Evolutionary conservation across 2,113 vertebrate genomes (phyloP), one percentile per base, ranked within the genome.

Genomic region (Rhinogobius similis): DNA sequence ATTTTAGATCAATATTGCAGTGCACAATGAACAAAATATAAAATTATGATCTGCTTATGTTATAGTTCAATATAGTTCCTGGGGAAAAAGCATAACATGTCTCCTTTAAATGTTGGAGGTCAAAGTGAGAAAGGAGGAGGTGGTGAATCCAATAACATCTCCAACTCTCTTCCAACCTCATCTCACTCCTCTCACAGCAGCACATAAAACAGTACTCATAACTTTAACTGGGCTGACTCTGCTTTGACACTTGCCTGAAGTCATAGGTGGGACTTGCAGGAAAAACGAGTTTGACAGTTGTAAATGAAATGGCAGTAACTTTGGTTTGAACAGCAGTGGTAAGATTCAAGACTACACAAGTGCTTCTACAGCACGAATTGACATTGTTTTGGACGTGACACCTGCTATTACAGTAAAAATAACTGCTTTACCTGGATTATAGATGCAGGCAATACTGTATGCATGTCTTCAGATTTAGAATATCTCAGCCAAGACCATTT

Each of bases 241-340:
- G n/a, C 21, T 61, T 24, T 16, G 59, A 72, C 62, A 59, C 70
- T 38, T 4, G 69, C 83, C 83, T 82, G 43, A 13, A 52, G 85
- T 64, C 18, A 43, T 52, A 65, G 83, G 85, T 56, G 83, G 61
- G 44, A 65, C 80, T 63, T 67, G 38, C 64, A 20, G 59, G 79
- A 75, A 84, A 84, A 89, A 89, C 88, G 14, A 62, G 85, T 88
- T 72, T 67, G 56, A 55, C 78, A 29, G 65, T 39, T 44, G 24
- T 4, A 71, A 23, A 24, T 41, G 18, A 10, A 71, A 23, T 64
- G 55, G 79, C 43, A 74, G 29, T 24, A 23, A 38, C 16, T 24
- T 10, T 32, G 18, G 18, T 12, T n/a, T 32, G 5, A 61, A 73
- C 64, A 8, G 6, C 55, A 58, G 2, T 8, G 11, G 16, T 36